Evolutionary conservation across 2,797 vertebrate genomes (phyloP).

Genomic region (Delichon dasypus): DNA sequence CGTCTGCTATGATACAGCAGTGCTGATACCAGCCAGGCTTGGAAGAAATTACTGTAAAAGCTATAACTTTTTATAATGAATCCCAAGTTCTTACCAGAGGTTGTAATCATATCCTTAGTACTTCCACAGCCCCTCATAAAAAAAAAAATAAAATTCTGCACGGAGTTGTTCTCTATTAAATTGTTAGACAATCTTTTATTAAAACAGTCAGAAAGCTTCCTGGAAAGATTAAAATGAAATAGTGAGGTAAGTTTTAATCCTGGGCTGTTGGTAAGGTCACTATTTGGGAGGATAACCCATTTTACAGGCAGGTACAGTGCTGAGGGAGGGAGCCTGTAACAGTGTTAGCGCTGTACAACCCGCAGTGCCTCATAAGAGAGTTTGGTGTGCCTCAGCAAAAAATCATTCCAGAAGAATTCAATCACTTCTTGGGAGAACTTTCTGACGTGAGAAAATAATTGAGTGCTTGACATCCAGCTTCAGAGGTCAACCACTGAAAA

Average conservation of each 20-base stretch:
- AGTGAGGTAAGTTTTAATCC: conserved; percentile 1
- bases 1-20: neutral
- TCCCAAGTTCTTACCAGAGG: conserved; percentile 8
- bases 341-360: conserved; percentile 20
- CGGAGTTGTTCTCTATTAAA: neutral
- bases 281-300: conserved; percentile 26
- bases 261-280: conserved; percentile 8
- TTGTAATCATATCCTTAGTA: neutral
- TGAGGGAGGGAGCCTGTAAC: neutral
- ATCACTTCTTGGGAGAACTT: conserved; percentile 67
- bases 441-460: conserved; percentile 73
- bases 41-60: neutral
- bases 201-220: conserved; percentile 39
- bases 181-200: conserved; percentile 18
- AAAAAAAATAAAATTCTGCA: neutral
- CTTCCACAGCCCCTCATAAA: neutral
- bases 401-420: conserved; percentile 70
- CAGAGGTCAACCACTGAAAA: conserved; percentile 72
- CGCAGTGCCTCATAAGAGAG: neutral
- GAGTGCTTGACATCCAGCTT: conserved; percentile 74
- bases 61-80: neutral
- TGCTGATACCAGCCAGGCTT: neutral
- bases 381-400: conserved; percentile 49
- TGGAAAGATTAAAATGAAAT: conserved; percentile 30
- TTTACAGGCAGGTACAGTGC: conserved; percentile 30